These are phyloP conservation scores for Rhogogaster chlorosoma DNA, from an alignment of 2,888 invertebrate genomes.

Conservation along the genomic window DNA sequence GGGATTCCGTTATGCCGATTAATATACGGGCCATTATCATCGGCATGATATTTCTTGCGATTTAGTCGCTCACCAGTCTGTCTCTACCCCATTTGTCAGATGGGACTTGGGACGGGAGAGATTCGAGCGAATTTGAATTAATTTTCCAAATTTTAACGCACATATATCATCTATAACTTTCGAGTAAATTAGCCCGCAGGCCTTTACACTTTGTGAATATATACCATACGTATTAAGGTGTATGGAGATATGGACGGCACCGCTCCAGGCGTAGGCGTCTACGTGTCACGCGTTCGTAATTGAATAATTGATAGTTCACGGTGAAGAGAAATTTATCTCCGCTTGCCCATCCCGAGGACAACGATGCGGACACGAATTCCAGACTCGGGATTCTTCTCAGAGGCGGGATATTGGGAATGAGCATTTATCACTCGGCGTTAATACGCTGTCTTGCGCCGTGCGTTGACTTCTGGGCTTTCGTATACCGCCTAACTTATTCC, in stretches of 20 bases:
- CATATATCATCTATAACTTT: neutral
- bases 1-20: neutral
- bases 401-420: neutral
- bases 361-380: slow-evolving; percentile 21
- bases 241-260: neutral
- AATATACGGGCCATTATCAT: neutral
- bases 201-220: neutral
- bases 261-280: slow-evolving; percentile 21
- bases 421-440: neutral
- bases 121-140: no score
- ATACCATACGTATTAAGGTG: neutral
- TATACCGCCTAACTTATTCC: neutral
- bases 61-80: neutral
- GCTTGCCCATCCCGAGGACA: slow-evolving; percentile 12
- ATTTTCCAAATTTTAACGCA: neutral
- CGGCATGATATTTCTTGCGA: neutral
- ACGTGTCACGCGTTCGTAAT: slow-evolving; percentile 42
- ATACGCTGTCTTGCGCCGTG: neutral
- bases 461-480: neutral
- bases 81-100: neutral
- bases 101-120: neutral
- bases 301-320: slow-evolving; percentile 44
- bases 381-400: neutral
- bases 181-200: neutral
- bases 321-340: slow-evolving; percentile 36